Conservation (phyloP, 2,797 vertebrate genomes). For the Myoxocephalus aenaeus region DNA sequence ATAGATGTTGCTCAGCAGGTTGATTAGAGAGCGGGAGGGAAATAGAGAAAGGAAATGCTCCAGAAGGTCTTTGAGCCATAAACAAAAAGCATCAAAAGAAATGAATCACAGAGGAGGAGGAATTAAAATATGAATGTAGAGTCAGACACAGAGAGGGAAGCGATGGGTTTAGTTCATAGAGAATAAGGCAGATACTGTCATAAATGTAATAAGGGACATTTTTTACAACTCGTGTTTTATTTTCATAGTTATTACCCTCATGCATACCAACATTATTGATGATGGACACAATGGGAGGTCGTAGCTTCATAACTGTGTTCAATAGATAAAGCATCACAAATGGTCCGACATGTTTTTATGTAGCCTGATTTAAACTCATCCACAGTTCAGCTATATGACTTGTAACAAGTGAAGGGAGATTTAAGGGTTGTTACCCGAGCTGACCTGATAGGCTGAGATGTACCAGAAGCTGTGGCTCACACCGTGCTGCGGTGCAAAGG, state of each 20-base stretch:
- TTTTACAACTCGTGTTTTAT: conserved; percentile 2
- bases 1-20: conserved; percentile 59
- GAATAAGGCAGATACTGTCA: neutral
- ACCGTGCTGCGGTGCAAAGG: neutral
- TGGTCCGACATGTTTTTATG: neutral
- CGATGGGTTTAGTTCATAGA: conserved; percentile 9
- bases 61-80: conserved; percentile 23
- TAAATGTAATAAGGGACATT: neutral
- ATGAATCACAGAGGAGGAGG: conserved; percentile 44
- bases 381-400: neutral
- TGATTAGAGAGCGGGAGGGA: conserved; percentile 40
- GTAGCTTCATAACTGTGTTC: neutral
- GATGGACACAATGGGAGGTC: neutral
- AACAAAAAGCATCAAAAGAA: conserved; percentile 44
- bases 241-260: neutral
- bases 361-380: neutral
- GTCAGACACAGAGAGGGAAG: conserved; percentile 25
- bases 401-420: neutral
- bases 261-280: neutral
- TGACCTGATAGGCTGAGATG: conserved; percentile 23
- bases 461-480: conserved; percentile 22
- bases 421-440: neutral
- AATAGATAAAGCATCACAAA: neutral
- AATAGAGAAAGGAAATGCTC: conserved; percentile 30
- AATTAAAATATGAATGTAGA: conserved; percentile 54